These are phyloP conservation scores for Epistrophe eligans DNA, from an alignment of 2,888 invertebrate species.

Conservation along the genomic window DNA sequence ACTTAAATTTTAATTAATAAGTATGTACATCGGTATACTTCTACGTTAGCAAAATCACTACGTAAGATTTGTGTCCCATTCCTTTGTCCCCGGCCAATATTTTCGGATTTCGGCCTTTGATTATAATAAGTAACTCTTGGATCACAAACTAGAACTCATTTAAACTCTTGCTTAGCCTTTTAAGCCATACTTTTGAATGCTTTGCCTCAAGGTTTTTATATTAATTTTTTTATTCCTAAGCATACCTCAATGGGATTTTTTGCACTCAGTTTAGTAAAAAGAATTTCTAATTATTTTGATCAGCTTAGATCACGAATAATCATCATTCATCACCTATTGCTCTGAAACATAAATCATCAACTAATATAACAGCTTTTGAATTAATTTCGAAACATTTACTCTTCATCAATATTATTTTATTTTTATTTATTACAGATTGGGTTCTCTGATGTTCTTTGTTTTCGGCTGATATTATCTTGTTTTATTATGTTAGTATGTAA, in stretches of 20 bases:
- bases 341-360: background rate
- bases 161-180: no score
- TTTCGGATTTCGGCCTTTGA: no score
- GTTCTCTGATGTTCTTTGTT: constrained; percentile 57
- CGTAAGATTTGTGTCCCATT: no score
- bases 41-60: no score
- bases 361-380: background rate
- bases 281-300: background rate
- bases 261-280: background rate
- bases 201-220: no score
- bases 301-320: background rate
- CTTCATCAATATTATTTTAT: background rate
- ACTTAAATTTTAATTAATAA: no score
- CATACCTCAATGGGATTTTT: background rate
- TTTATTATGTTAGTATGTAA: background rate
- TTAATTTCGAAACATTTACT: background rate
- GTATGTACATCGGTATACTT: no score
- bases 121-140: no score
- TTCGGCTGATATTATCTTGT: constrained; percentile 43
- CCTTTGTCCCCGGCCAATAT: no score
- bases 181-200: no score
- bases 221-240: no score
- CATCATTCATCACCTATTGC: background rate
- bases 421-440: constrained; percentile 65
- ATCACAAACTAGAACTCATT: no score